These are phyloP conservation scores for Gadopsis bispinosus DNA, from an alignment of 2,797 vertebrate genomes.

Conservation along the genomic window DNA sequence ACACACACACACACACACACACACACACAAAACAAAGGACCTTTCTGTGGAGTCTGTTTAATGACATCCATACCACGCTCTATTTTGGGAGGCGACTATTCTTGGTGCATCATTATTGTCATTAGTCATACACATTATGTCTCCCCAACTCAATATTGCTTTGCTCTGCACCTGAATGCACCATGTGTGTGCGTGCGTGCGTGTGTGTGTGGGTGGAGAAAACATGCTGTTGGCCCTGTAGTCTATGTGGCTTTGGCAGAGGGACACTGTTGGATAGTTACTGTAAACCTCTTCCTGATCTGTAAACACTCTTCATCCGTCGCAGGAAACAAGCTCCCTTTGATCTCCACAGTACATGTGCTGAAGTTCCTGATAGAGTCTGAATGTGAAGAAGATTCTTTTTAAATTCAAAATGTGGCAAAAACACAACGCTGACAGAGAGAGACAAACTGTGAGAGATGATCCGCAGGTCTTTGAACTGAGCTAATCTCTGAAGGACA, in stretches of 20 bases:
- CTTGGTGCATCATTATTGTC: conserved; percentile 67
- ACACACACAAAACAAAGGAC: conserved; percentile 60
- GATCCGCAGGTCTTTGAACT: conserved; percentile 10
- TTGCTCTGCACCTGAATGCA: conserved; percentile 46
- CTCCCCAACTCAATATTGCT: neutral
- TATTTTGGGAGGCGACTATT: conserved; percentile 73
- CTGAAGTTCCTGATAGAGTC: neutral
- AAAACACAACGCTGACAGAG: neutral
- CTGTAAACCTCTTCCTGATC: conserved; percentile 29
- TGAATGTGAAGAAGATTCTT: neutral
- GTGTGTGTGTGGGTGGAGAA: neutral
- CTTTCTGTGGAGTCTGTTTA: conserved; percentile 63
- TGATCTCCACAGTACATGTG: neutral
- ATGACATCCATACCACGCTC: conserved; percentile 63
- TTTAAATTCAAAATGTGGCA: neutral
- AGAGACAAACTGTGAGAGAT: neutral
- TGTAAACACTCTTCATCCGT: conserved; percentile 43
- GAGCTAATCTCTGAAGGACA: neutral
- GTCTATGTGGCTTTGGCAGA: conserved; percentile 41
- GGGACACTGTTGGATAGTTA: conserved; percentile 12
- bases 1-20: conserved; percentile 31
- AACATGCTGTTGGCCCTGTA: conserved; percentile 24
- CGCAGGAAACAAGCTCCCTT: conserved; percentile 41
- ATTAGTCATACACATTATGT: conserved; percentile 56
- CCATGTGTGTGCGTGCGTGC: conserved; percentile 11